Conservation (phyloP, 2,888 invertebrate species). For the Sipha maydis region DNA sequence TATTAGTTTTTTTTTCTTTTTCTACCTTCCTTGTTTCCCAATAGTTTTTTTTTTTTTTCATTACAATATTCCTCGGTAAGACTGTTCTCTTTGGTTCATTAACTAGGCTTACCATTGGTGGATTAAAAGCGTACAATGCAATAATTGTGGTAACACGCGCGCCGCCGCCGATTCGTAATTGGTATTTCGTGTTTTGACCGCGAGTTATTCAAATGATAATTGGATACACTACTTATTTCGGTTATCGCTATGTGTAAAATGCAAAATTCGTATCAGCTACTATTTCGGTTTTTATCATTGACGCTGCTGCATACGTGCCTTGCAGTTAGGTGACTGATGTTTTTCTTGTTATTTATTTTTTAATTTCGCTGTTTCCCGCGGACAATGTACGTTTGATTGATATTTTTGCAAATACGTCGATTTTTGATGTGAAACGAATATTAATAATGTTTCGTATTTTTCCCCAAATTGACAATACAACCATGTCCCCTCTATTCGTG, state of each 20-base stretch:
- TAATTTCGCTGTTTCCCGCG: not conserved
- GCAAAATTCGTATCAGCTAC: not conserved
- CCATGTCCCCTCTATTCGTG: slow-evolving; percentile 9
- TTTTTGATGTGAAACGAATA: slow-evolving; percentile 25
- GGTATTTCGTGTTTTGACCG: not conserved
- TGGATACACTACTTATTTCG: not conserved
- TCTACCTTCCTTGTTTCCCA: too few relatives aligned
- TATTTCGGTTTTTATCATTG: not conserved
- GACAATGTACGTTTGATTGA: slow-evolving; percentile 18
- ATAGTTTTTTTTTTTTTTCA: not conserved
- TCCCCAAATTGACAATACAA: slow-evolving; percentile 15
- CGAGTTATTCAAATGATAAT: not conserved
- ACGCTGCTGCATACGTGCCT: not conserved
- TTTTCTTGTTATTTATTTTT: not conserved
- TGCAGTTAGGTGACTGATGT: not conserved
- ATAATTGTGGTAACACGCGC: not conserved
- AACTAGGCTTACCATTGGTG: slow-evolving; percentile 11
- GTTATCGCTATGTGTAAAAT: not conserved
- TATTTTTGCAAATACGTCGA: not conserved
- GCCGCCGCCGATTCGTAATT: not conserved
- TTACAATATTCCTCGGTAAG: not conserved
- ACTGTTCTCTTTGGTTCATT: not conserved
- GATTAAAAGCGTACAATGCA: slow-evolving; percentile 21
- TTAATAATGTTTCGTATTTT: slow-evolving; percentile 29
- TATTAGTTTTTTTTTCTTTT: not conserved